phyloP scores from a whole-genome alignment of 2,888 invertebrate genomes.

The Agrilus cyanescens region DNA sequence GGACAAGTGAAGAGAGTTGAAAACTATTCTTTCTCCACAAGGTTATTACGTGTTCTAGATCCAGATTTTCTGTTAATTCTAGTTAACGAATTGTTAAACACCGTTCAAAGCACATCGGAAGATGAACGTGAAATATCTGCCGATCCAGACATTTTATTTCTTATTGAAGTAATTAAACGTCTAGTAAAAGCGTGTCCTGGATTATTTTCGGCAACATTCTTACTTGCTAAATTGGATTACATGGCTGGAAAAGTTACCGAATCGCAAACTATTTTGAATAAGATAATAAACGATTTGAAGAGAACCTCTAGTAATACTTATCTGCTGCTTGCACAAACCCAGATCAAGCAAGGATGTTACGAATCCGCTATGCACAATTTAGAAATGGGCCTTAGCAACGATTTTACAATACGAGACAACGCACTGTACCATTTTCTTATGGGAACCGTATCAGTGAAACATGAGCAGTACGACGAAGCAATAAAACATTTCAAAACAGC shows the following conservation, averaged over 20 bases:
- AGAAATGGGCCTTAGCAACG: conserved; percentile 82
- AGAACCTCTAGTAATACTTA: conserved; percentile 74
- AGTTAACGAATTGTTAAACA: conserved; percentile 62
- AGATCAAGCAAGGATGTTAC: conserved; percentile 56
- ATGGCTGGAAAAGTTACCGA: conserved; percentile 63
- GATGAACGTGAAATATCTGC: conserved; percentile 13
- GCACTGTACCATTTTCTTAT: conserved; percentile 81
- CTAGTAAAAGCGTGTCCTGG: conserved; percentile 76
- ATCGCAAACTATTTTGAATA: conserved; percentile 59
- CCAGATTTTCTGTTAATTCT: conserved; percentile 77
- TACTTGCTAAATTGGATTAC: conserved; percentile 70
- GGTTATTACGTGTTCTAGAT: conserved; percentile 65
- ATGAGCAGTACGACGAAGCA: conserved; percentile 57
- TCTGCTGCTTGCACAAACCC: conserved; percentile 75
- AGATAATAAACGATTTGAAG: conserved; percentile 61
- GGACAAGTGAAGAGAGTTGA: conserved; percentile 39
- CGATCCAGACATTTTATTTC: conserved; percentile 41
- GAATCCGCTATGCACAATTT: conserved; percentile 74
- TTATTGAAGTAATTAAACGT: conserved; percentile 55
- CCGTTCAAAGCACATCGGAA: conserved; percentile 43
- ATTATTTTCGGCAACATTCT: conserved; percentile 51
- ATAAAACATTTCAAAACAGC: conserved; percentile 66
- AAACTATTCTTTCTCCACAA: conserved; percentile 56
- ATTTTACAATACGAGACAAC: conserved; percentile 85
- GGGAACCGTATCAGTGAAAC: conserved; percentile 70